Conservation (phyloP, 1,140 invertebrate species). For the Pectinophora gossypiella region DNA sequence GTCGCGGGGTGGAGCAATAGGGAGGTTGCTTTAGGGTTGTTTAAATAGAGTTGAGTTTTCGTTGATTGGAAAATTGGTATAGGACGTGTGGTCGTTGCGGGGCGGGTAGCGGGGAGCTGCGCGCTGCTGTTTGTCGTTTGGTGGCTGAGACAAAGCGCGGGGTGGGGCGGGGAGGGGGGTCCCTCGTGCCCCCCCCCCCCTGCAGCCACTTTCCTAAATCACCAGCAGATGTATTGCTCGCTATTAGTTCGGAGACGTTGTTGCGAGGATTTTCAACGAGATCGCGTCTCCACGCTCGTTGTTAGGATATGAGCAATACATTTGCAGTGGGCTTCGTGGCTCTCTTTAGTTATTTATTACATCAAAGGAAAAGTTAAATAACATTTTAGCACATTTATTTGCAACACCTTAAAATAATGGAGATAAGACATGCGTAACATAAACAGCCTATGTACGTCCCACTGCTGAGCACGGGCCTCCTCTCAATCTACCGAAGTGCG, state of each 20-base stretch:
- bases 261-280: too few relatives aligned
- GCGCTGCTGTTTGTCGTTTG: slow-evolving; percentile 68
- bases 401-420: too few relatives aligned
- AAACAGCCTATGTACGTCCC: too few relatives aligned
- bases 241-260: slow-evolving; percentile 31
- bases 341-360: too few relatives aligned
- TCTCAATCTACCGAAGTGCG: too few relatives aligned
- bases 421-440: too few relatives aligned
- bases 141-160: slow-evolving; percentile 63
- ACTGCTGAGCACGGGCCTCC: too few relatives aligned
- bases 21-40: slow-evolving; percentile 24
- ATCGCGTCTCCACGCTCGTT: too few relatives aligned
- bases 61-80: slow-evolving; percentile 27
- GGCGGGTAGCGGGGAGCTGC: slow-evolving; percentile 44
- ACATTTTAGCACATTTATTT: too few relatives aligned
- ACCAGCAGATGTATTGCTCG: slow-evolving; percentile 55
- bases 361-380: too few relatives aligned
- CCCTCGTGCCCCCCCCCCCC: slow-evolving; percentile 11
- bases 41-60: slow-evolving; percentile 40
- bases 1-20: background rate
- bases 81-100: slow-evolving; percentile 45
- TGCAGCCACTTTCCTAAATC: slow-evolving; percentile 69
- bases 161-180: slow-evolving; percentile 15
- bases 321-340: too few relatives aligned
- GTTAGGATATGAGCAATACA: too few relatives aligned